Conservation (phyloP, 2,888 invertebrate genomes). For the Venusia cambrica region DNA sequence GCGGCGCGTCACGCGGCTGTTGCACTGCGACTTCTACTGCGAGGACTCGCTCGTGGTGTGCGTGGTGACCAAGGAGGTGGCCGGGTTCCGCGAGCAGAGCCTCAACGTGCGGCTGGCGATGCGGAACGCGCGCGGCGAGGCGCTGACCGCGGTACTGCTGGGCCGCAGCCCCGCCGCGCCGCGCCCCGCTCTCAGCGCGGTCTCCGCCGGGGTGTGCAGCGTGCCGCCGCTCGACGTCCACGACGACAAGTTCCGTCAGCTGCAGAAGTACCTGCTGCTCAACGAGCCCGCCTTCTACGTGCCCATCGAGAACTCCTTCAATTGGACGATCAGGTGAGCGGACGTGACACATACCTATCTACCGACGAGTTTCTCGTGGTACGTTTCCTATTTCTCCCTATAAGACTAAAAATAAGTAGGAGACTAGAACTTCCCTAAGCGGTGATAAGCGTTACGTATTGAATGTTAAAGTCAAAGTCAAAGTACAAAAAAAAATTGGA, state of each 20-base stretch:
- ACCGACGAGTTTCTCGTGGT: no score
- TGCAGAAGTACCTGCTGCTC: constrained; percentile 56
- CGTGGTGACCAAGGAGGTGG: constrained; percentile 56
- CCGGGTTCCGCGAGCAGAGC: constrained; percentile 39
- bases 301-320: constrained; percentile 56
- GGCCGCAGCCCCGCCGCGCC: constrained; percentile 33
- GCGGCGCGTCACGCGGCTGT: constrained; percentile 47
- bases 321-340: constrained; percentile 63
- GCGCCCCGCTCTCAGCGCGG: constrained; percentile 3
- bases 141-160: constrained; percentile 37
- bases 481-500: no score
- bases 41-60: constrained; percentile 48
- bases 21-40: constrained; percentile 59
- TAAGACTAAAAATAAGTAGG: no score
- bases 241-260: constrained; percentile 12
- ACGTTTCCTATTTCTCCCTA: no score
- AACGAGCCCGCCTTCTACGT: constrained; percentile 61
- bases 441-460: no score
- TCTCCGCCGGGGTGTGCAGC: constrained; percentile 27
- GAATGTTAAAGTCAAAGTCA: no score
- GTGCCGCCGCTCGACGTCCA: constrained; percentile 28
- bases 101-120: constrained; percentile 47
- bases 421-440: no score
- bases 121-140: constrained; percentile 24
- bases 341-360: neutral